These are phyloP conservation scores for Scolopax mira DNA, from an alignment of 2,113 vertebrate genomes.

Conservation along the genomic window DNA sequence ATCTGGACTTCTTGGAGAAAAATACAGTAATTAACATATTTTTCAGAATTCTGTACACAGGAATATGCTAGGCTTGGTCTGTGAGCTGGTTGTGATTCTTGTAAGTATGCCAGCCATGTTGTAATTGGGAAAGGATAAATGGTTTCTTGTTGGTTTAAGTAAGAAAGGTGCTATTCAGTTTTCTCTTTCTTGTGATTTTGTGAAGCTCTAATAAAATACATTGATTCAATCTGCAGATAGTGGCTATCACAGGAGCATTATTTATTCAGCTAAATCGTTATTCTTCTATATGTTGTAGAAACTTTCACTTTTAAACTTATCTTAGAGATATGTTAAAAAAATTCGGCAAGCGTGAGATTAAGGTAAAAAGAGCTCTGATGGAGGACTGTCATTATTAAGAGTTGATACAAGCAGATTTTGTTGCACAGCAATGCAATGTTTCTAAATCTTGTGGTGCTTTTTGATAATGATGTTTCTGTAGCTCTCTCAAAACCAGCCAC, in stretches of 20 bases:
- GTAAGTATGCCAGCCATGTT: background rate
- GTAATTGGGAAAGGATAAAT: background rate
- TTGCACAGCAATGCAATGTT: background rate
- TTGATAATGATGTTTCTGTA: background rate
- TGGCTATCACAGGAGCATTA: background rate
- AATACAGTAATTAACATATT: background rate
- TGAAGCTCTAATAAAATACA: background rate
- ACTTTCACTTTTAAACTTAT: background rate
- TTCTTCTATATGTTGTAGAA: background rate
- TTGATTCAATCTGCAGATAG: background rate
- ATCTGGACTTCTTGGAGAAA: background rate
- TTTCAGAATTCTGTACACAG: background rate
- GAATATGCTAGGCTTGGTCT: background rate
- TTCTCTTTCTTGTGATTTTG: background rate
- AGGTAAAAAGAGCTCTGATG: background rate
- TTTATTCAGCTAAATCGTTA: background rate
- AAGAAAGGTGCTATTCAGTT: background rate
- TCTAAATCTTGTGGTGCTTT: background rate
- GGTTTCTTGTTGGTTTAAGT: background rate
- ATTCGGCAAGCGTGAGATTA: background rate
- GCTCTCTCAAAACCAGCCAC: background rate
- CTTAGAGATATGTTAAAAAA: background rate
- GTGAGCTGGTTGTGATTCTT: background rate
- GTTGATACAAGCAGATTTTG: background rate
- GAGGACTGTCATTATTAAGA: background rate